These are phyloP conservation scores for Lethenteron reissneri DNA, from an alignment of 2,113 vertebrate species.

Conservation along the genomic window DNA sequence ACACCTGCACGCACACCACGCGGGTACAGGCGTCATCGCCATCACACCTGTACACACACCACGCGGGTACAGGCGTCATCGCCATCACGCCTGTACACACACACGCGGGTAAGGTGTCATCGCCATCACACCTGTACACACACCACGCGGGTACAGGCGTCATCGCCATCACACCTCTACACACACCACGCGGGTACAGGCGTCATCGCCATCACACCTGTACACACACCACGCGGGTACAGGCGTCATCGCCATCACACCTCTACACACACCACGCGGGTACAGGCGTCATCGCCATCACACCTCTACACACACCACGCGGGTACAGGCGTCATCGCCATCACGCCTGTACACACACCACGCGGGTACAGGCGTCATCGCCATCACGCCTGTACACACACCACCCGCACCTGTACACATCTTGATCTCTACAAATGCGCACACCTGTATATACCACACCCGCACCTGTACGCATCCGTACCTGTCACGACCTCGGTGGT, in stretches of 20 bases:
- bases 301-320: constrained; percentile 17
- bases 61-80: constrained; percentile 30
- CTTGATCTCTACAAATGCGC: too few relatives aligned
- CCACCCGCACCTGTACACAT: too few relatives aligned
- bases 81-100: not conserved
- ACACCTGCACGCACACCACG: not conserved
- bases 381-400: too few relatives aligned
- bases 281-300: too few relatives aligned
- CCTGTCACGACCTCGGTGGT: too few relatives aligned
- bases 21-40: too few relatives aligned
- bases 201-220: too few relatives aligned
- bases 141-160: constrained; percentile 28
- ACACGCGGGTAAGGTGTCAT: too few relatives aligned
- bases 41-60: not conserved
- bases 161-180: not conserved
- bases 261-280: not conserved
- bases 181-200: not conserved
- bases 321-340: constrained; percentile 20
- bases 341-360: not conserved
- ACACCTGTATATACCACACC: too few relatives aligned
- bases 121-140: too few relatives aligned
- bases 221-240: constrained; percentile 30
- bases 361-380: too few relatives aligned
- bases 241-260: not conserved
- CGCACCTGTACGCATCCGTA: too few relatives aligned